Percentiles rank a stretch among this genome's conserved stretches.
phyloP scores from a whole-genome alignment of 37 sponge, comb jelly and placozoan species.

The Axinella damicornis region DNA sequence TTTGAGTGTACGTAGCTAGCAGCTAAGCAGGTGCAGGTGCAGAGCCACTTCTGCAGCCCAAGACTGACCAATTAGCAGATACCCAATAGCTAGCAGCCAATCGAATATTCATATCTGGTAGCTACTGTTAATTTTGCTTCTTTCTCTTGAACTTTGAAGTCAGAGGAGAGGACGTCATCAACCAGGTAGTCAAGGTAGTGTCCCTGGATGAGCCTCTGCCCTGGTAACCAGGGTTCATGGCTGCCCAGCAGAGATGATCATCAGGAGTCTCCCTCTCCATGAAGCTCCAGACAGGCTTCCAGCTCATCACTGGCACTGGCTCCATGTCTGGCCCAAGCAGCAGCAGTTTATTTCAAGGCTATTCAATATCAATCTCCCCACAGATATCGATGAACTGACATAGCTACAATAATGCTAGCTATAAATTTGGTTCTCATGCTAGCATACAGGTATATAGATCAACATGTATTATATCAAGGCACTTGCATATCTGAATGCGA shows the following conservation, averaged over 20 bases:
- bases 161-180: constrained; percentile 37
- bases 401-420: too few relatives aligned
- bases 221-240: constrained; percentile 61
- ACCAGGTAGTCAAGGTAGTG: constrained; percentile 47
- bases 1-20: too few relatives aligned
- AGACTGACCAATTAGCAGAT: too few relatives aligned
- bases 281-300: constrained; percentile 46
- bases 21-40: too few relatives aligned
- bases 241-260: constrained; percentile 44
- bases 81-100: too few relatives aligned
- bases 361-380: constrained; percentile 23
- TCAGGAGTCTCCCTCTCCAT: constrained; percentile 47
- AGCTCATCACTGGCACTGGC: constrained; percentile 53
- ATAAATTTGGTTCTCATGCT: too few relatives aligned
- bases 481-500: too few relatives aligned
- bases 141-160: constrained; percentile 39
- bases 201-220: constrained; percentile 45
- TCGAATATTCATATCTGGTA: too few relatives aligned
- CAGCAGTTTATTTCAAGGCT: constrained; percentile 1
- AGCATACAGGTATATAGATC: too few relatives aligned
- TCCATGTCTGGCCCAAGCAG: constrained; percentile 21
- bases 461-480: background rate
- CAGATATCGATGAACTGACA: constrained; percentile 46
- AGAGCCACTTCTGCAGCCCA: too few relatives aligned
- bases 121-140: too few relatives aligned